A percentile compares a stretch with the other conserved stretches of the same genome.
phyloP scores from a whole-genome alignment of 1,140 invertebrate genomes.

The Drosophila lini region DNA sequence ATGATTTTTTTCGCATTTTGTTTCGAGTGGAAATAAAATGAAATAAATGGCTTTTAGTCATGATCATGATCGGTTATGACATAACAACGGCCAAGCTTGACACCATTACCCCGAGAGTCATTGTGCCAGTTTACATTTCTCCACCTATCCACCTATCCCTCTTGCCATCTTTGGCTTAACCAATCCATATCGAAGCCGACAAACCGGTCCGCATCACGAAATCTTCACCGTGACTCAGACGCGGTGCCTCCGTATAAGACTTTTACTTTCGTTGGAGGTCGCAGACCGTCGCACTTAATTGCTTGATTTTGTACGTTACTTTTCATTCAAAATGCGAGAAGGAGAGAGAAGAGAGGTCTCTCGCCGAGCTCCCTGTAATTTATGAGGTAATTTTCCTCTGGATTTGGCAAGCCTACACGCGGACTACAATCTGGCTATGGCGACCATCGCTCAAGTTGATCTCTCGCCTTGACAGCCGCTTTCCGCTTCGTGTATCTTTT shows the following conservation, averaged over 20 bases:
- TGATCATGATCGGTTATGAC: constrained; percentile 39
- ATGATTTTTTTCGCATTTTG: constrained; percentile 1
- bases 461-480: constrained; percentile 69
- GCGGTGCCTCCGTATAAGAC: constrained; percentile 32
- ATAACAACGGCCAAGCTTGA: constrained; percentile 53
- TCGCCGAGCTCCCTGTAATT: constrained; percentile 31
- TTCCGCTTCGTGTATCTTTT: constrained; percentile 65
- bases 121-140: constrained; percentile 74
- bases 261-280: constrained; percentile 82
- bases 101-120: constrained; percentile 73
- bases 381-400: constrained; percentile 73
- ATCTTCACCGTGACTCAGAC: constrained; percentile 69
- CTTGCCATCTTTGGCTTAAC: constrained; percentile 47
- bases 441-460: constrained; percentile 71
- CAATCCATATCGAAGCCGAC: constrained; percentile 58
- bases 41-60: constrained; percentile 30
- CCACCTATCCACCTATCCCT: constrained; percentile 17
- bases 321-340: constrained; percentile 10
- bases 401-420: constrained; percentile 69
- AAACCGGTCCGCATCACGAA: constrained; percentile 65
- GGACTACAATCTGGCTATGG: constrained; percentile 13
- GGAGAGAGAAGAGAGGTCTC: neutral
- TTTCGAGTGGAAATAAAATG: constrained; percentile 21
- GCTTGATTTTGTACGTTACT: constrained; percentile 46
- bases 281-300: constrained; percentile 69